Evolutionary conservation across 2,888 invertebrate genomes (phyloP), one percentile per base, ranked within the genome.

Genomic region (Drosophila nr. medialis): DNA sequence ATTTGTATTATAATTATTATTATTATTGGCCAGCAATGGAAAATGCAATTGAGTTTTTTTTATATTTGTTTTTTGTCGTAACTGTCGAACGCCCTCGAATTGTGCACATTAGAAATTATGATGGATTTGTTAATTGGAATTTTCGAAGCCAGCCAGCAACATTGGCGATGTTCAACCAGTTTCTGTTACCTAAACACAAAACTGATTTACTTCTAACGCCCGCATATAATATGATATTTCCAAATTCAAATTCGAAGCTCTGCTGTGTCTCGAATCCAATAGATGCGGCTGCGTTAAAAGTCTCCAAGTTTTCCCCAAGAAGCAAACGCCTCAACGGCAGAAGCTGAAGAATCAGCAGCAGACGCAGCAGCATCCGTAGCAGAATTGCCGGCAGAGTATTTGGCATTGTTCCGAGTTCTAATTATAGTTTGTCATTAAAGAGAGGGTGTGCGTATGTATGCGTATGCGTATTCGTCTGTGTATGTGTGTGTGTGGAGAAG

Each of bases 371-470:
- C 63, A 61, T 61, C 40, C 38, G 64, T 56, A 61, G 70, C 69
- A 72, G 67, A 72, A 81, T 81, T 74, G 81, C 79, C 86, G 83
- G 78, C 89, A 84, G 89, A 87, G 89, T 89, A 87, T 88, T 91
- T 90, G 91, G 91, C 90, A 90, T 87, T 86, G 83, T 90, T 90
- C 91, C 91, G 86, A 90, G 78, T 88, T 91, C 90, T 90, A 90
- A 88, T 70, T 88, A 83, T 90, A 81, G 76, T 88, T 86, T 90
- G 91, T 89, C 90, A 91, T 91, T 86, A 90, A 89, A 80, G 72
- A 83, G 75, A 81, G 85, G 75, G 72, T 60, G 68, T 67, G 69
- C 32, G 72, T 66, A 63, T 65, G 81, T 77, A 50, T 74, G 74
- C 64, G 63, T 64, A 49, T 63, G 48, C 53, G 27, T 54, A 29